Conservation (phyloP, 1,140 invertebrate genomes). For the Chelonus insularis region DNA sequence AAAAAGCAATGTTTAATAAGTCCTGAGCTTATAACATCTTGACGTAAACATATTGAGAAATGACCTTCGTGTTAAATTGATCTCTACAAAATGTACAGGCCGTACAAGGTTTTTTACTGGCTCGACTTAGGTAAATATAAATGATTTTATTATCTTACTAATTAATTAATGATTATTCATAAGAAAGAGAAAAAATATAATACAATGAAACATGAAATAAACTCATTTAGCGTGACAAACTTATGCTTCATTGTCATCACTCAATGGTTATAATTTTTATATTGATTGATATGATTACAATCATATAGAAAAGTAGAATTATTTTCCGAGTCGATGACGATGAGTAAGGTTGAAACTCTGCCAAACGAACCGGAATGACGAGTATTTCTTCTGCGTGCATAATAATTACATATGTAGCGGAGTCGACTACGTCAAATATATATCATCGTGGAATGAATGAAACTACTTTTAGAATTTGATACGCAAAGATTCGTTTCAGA, state of each 20-base stretch:
- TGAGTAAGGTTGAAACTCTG: neutral
- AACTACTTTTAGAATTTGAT: constrained; percentile 31
- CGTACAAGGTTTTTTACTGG: constrained; percentile 5
- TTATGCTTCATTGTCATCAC: too few species aligned
- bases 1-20: neutral
- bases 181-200: too few species aligned
- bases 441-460: constrained; percentile 30
- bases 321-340: neutral
- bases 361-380: neutral
- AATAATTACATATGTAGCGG: neutral
- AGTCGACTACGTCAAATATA: constrained; percentile 13
- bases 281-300: too few species aligned
- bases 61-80: constrained; percentile 17
- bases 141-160: too few species aligned
- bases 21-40: neutral
- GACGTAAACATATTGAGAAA: neutral
- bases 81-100: neutral
- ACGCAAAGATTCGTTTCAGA: neutral
- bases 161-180: too few species aligned
- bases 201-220: too few species aligned
- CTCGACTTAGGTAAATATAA: too few species aligned
- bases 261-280: too few species aligned
- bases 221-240: too few species aligned
- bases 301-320: too few species aligned
- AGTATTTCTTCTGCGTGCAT: constrained; percentile 1